Conservation (phyloP, 2,797 vertebrate species). For the Periparus ater region DNA sequence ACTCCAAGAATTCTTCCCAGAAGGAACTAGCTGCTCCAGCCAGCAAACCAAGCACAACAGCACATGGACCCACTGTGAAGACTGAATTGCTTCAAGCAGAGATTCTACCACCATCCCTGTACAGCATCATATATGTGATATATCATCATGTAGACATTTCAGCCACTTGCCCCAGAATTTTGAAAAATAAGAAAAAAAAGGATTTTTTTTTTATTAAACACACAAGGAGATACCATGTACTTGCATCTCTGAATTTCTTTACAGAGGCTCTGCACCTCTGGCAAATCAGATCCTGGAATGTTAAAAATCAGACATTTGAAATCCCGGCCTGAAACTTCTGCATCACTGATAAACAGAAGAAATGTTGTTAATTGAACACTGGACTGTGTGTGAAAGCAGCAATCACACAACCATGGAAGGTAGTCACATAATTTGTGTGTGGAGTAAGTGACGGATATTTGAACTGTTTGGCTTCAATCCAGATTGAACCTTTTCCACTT, state of each 20-base stretch:
- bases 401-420: neutral
- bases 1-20: neutral
- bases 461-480: constrained; percentile 45
- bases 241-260: neutral
- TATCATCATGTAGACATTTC: neutral
- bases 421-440: neutral
- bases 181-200: neutral
- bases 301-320: neutral
- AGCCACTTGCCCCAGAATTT: neutral
- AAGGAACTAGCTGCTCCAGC: neutral
- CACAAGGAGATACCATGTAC: neutral
- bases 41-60: neutral
- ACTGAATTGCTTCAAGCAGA: neutral
- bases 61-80: neutral
- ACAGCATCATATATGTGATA: neutral
- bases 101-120: neutral
- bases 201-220: neutral
- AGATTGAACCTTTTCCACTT: constrained; percentile 61
- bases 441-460: constrained; percentile 21
- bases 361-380: neutral
- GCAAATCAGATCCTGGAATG: neutral
- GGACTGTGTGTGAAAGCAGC: neutral
- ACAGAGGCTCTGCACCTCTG: neutral
- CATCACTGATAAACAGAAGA: neutral
- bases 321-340: neutral